A percentile compares a stretch with the other conserved stretches of the same genome.
phyloP scores from a whole-genome alignment of 92 coral and sea anemone species.

The Zoanthus sociatus region DNA sequence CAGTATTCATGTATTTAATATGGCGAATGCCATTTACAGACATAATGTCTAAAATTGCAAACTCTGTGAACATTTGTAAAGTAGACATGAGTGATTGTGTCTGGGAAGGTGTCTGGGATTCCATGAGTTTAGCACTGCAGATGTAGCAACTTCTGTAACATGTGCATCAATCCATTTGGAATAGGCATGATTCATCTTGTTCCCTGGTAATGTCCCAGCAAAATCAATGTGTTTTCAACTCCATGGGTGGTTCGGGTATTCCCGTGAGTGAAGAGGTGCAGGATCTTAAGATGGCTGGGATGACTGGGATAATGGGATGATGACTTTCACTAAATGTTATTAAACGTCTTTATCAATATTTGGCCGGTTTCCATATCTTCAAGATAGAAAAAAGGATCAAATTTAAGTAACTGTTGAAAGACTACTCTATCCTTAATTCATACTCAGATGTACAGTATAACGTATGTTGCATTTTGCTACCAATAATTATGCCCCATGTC shows the following conservation, averaged over 20 bases:
- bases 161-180: conserved; percentile 65
- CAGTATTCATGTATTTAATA: neutral
- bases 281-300: conserved; percentile 30
- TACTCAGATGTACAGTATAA: too few species aligned
- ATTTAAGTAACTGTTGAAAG: too few species aligned
- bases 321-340: conserved; percentile 49
- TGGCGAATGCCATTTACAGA: conserved; percentile 24
- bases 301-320: conserved; percentile 39
- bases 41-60: conserved; percentile 1
- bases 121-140: conserved; percentile 53
- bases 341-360: conserved; percentile 47
- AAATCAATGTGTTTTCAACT: conserved; percentile 62
- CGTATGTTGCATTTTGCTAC: too few species aligned
- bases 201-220: conserved; percentile 54
- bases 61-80: conserved; percentile 37
- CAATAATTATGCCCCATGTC: too few species aligned
- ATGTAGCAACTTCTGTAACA: conserved; percentile 49
- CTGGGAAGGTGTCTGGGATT: conserved; percentile 41
- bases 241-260: conserved; percentile 63
- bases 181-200: conserved; percentile 46
- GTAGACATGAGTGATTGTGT: conserved; percentile 35
- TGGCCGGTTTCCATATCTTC: conserved; percentile 49
- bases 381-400: neutral
- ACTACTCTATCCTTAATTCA: too few species aligned
- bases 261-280: conserved; percentile 53